Base-by-base conservation (phyloP, 1,140 invertebrate genomes). In the Diorhabda elongata region DNA sequence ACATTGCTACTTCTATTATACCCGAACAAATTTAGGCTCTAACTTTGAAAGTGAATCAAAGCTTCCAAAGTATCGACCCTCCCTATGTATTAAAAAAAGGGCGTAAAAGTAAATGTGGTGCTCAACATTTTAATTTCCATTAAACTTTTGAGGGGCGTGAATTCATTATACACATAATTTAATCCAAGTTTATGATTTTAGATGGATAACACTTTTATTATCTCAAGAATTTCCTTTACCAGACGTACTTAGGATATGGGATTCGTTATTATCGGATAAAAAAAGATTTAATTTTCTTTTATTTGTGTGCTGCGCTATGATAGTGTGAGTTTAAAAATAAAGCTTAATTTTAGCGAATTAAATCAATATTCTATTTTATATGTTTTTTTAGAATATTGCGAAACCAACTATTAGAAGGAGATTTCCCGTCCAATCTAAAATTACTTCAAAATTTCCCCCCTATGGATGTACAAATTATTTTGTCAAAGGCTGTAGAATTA, bases 151-250 rank as follows among this genome's bases (percentile, higher is more conserved):
- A 26, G 26, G 26, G 26, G 26, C 26, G 26, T 26, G 26, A 26
- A 26, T 26, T 26, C 26, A 26, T 26, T 26, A 26, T 26, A 26
- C 26, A 26, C 26, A 26, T 0, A 26, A 26, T 26, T 26, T 26
- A 26, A 26, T 26, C 26, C 26, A 26, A 26, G 26, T 26, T 26
- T 26, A 26, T 26, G 66, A 44, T 71, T 82, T 84, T 79, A 92
- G 95, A 78, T 99, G 97, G 97, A 84, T 99, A 9, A 98, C 96
- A 0, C 83, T 99, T n/a, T 81, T 99, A 42, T 83, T 99, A 2
- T 98, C 96, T 41, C 98, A 99, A 86, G 97, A 99, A 83, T 99
- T 99, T 84, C 91, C 94, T 44, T 83, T 99, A 68, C 97, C 97
- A 2, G 96, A 98, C 84, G 94, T 98, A 0, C 88, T 98, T 75